phyloP scores from a whole-genome alignment of 2,888 invertebrate genomes.

The Tetragonisca angustula region DNA sequence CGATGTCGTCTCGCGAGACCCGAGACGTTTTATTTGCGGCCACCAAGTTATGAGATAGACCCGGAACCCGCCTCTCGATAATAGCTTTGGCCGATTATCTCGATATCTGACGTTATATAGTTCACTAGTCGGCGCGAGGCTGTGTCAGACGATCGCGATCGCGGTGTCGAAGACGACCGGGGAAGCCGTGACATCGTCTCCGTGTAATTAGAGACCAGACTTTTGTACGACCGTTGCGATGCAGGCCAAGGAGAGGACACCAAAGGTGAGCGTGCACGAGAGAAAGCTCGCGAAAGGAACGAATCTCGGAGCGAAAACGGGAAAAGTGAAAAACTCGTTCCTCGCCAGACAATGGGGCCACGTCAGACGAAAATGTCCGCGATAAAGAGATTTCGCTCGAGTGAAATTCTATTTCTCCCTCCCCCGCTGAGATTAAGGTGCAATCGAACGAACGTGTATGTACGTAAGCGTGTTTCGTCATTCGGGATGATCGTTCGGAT shows the following conservation, averaged over 20 bases:
- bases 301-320: background rate
- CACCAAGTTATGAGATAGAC: conserved; percentile 41
- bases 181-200: conserved; percentile 9
- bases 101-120: conserved; percentile 47
- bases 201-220: background rate
- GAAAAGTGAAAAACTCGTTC: conserved; percentile 26
- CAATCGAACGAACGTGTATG: no score
- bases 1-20: background rate
- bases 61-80: conserved; percentile 55
- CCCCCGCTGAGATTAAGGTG: no score
- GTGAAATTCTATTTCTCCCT: conserved; percentile 4
- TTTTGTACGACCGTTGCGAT: conserved; percentile 13
- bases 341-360: conserved; percentile 14
- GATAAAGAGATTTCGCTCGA: conserved; percentile 16
- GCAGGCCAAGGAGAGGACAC: conserved; percentile 2
- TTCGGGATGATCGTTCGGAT: no score
- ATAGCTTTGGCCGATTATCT: conserved; percentile 60
- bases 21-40: conserved; percentile 34
- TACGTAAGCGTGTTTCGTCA: no score
- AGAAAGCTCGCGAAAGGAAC: background rate
- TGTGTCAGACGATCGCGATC: conserved; percentile 41
- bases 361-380: conserved; percentile 15
- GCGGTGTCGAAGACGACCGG: conserved; percentile 33
- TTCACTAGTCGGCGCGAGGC: conserved; percentile 29
- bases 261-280: conserved; percentile 31